Percentiles rank a stretch among this genome's conserved stretches.
Conservation (phyloP, 2,113 vertebrate genomes). For the Campylorhamphus procurvoides region DNA sequence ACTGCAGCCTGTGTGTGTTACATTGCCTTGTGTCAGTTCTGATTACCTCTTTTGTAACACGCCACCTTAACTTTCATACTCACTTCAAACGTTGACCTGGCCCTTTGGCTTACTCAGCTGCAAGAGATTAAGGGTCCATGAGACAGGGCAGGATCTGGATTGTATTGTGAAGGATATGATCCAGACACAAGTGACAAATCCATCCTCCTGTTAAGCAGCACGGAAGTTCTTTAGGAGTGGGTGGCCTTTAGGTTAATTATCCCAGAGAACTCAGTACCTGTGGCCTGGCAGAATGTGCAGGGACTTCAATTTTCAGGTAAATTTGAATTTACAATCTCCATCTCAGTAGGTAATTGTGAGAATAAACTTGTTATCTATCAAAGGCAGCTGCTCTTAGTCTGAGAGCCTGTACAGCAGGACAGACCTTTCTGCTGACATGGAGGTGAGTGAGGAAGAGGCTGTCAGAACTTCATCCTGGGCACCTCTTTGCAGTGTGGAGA, state of each 20-base stretch:
- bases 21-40: background rate
- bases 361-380: too few species aligned
- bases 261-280: background rate
- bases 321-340: background rate
- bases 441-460: background rate
- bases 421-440: background rate
- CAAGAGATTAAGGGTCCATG: background rate
- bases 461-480: background rate
- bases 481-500: background rate
- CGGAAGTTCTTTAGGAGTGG: background rate
- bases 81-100: background rate
- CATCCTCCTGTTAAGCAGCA: background rate
- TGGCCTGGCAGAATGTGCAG: background rate
- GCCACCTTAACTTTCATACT: background rate
- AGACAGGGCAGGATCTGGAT: background rate
- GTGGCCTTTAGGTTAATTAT: background rate
- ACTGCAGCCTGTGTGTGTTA: background rate
- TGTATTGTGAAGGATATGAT: background rate
- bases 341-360: background rate
- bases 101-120: background rate
- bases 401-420: background rate
- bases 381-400: background rate
- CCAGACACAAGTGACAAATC: background rate
- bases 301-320: background rate
- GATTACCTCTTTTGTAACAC: background rate